Percentiles rank a stretch among this genome's conserved stretches.
phyloP scores from a whole-genome alignment of 64 coral and sea anemone species.

The Pocillopora verrucosa region DNA sequence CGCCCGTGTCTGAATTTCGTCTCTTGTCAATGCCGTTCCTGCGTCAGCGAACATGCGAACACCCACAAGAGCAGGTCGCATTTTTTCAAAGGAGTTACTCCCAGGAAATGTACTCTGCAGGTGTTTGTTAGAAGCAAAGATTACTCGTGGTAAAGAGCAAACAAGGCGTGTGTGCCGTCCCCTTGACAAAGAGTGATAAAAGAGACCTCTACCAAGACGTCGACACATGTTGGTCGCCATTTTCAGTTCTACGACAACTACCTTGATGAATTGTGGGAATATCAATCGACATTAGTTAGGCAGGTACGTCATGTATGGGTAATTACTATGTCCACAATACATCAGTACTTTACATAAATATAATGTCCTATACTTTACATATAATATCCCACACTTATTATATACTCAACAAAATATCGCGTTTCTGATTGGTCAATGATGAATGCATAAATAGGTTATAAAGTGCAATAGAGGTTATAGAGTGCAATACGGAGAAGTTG shows the following conservation, averaged over 20 bases:
- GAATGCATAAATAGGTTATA: too few species aligned
- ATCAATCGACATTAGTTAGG: background rate
- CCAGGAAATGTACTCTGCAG: conserved; percentile 67
- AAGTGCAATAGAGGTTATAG: too few species aligned
- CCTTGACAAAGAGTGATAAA: conserved; percentile 44
- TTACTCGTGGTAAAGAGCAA: conserved; percentile 64
- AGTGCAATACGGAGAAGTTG: too few species aligned
- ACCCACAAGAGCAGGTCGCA: conserved; percentile 16
- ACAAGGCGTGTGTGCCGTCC: conserved; percentile 67
- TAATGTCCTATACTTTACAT: too few species aligned
- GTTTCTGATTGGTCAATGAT: too few species aligned
- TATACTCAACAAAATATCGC: too few species aligned
- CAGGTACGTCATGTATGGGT: too few species aligned
- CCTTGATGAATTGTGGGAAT: conserved; percentile 41
- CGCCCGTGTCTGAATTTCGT: conserved; percentile 81
- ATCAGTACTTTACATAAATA: too few species aligned
- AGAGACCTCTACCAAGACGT: conserved; percentile 35
- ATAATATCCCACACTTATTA: too few species aligned
- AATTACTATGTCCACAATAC: too few species aligned
- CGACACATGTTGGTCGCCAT: conserved; percentile 95
- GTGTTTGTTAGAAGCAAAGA: conserved; percentile 67
- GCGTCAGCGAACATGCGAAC: conserved; percentile 72
- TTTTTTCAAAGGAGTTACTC: conserved; percentile 15
- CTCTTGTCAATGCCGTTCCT: conserved; percentile 54
- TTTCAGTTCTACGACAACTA: conserved; percentile 28